Conservation (phyloP, 2,888 invertebrate genomes). For the Lampropteryx suffumata region DNA sequence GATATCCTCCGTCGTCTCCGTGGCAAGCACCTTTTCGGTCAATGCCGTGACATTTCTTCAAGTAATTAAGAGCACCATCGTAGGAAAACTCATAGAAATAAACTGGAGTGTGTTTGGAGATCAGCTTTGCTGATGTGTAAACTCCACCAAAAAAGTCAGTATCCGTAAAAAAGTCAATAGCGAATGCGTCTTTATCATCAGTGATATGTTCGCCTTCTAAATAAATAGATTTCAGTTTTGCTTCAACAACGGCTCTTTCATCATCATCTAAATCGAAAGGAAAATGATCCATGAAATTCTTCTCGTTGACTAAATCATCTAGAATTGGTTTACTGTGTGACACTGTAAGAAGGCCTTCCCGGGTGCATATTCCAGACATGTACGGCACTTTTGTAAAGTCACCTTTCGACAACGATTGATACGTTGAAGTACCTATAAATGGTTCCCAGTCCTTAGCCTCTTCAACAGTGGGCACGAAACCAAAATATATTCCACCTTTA, state of each 20-base stretch:
- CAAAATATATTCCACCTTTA: slow-evolving; percentile 68
- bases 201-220: slow-evolving; percentile 59
- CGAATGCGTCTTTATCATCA: slow-evolving; percentile 60
- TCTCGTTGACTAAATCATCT: slow-evolving; percentile 46
- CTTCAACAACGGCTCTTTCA: slow-evolving; percentile 49
- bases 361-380: slow-evolving; percentile 72
- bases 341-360: slow-evolving; percentile 71
- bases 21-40: slow-evolving; percentile 81
- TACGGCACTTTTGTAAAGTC: slow-evolving; percentile 74
- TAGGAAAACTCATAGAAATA: slow-evolving; percentile 84
- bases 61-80: slow-evolving; percentile 77
- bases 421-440: slow-evolving; percentile 68
- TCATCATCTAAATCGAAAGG: slow-evolving; percentile 53
- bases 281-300: slow-evolving; percentile 56
- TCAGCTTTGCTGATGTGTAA: slow-evolving; percentile 55
- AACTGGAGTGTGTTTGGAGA: slow-evolving; percentile 67
- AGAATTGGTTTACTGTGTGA: slow-evolving; percentile 35
- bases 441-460: slow-evolving; percentile 65
- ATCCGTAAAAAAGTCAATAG: slow-evolving; percentile 77
- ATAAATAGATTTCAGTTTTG: slow-evolving; percentile 66
- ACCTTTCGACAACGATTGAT: slow-evolving; percentile 61
- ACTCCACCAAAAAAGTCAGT: slow-evolving; percentile 68
- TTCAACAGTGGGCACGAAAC: slow-evolving; percentile 76
- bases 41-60: slow-evolving; percentile 69
- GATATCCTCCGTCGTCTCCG: slow-evolving; percentile 83